Conservation (phyloP, 2,888 invertebrate genomes). For the Hirtodrosophila trivittata region DNA sequence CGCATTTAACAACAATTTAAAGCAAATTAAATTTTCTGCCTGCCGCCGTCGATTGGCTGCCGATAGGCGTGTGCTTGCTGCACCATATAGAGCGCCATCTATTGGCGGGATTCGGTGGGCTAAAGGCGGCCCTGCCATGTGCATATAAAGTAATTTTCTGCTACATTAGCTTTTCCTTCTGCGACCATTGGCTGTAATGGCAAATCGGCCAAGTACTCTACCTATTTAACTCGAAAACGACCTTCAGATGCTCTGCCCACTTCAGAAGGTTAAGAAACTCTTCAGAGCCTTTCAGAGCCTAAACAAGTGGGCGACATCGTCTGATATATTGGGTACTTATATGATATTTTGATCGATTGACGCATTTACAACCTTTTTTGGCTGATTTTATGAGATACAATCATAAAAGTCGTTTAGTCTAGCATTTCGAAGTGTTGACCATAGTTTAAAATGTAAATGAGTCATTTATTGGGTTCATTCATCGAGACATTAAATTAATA, state of each 20-base stretch:
- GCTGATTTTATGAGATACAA: conserved; percentile 10
- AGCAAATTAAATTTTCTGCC: conserved; percentile 73
- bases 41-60: conserved; percentile 66
- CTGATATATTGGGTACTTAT: conserved; percentile 14
- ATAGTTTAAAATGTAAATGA: conserved; percentile 1
- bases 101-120: conserved; percentile 45
- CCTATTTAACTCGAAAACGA: conserved; percentile 11
- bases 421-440: conserved; percentile 18
- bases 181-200: conserved; percentile 37
- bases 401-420: conserved; percentile 18
- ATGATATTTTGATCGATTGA: conserved; percentile 23
- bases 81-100: conserved; percentile 50
- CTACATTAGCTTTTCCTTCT: conserved; percentile 66
- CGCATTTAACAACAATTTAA: conserved; percentile 79
- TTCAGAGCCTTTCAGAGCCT: no score
- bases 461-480: conserved; percentile 7
- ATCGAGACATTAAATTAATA: no score
- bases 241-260: conserved; percentile 26
- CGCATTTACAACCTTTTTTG: conserved; percentile 2
- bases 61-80: conserved; percentile 53
- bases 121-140: conserved; percentile 63
- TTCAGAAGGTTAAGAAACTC: background rate
- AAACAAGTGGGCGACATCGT: conserved; percentile 12
- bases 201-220: conserved; percentile 26
- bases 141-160: conserved; percentile 80